A percentile compares a stretch with the other conserved stretches of the same genome.
Evolutionary conservation across 2,113 vertebrate species (phyloP).

Genomic region (Panurus biarmicus): DNA sequence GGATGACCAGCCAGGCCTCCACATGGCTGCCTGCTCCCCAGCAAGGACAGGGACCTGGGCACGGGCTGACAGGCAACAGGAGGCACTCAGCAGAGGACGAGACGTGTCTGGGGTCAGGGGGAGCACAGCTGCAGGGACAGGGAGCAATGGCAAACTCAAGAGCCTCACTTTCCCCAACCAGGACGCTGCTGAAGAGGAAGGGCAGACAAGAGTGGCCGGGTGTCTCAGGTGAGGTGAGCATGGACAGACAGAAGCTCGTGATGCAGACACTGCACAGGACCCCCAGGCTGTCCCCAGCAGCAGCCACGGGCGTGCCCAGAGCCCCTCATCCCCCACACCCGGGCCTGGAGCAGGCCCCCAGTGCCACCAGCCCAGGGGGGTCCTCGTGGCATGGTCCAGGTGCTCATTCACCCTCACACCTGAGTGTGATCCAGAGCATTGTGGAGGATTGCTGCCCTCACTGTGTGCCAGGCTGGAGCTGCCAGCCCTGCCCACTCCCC

Average conservation of each 20-base stretch:
- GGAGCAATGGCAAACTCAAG: neutral
- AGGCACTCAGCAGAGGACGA: neutral
- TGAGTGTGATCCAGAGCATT: no score
- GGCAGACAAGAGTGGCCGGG: neutral
- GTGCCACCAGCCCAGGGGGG: no score
- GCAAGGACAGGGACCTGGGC: neutral
- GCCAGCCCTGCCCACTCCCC: neutral
- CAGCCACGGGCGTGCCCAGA: no score
- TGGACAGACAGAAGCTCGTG: neutral
- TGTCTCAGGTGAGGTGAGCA: neutral
- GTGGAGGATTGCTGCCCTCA: neutral
- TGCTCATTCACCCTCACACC: neutral
- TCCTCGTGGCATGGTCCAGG: no score
- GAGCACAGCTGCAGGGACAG: neutral
- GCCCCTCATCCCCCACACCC: no score
- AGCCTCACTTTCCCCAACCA: neutral
- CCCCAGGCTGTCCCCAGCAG: neutral
- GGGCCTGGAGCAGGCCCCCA: no score
- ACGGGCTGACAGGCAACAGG: neutral
- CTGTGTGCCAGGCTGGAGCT: neutral
- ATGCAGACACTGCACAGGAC: neutral
- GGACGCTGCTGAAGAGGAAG: neutral
- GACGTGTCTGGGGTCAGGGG: neutral
- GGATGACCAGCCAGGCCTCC: neutral
- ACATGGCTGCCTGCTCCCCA: accelerated